Base-by-base conservation (phyloP, 37 sponge, comb jelly and placozoan species). In the Sycon ciliatum region DNA sequence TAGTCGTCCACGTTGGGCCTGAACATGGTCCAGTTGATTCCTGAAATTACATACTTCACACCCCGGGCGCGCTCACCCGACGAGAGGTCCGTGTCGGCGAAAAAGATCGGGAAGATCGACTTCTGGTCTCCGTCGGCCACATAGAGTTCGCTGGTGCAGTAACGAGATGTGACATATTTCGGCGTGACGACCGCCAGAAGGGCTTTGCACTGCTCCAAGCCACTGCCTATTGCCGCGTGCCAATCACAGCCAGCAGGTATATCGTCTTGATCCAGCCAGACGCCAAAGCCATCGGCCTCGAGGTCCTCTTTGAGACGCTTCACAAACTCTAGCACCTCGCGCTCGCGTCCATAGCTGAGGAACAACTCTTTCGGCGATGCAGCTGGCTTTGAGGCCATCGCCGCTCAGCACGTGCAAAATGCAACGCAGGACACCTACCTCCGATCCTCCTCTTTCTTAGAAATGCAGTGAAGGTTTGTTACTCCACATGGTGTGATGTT, bases 21-120 rank as follows among this genome's bases (percentile, higher is more conserved):
- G 28, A 74, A 79, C 87, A 83, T 79, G 38, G 84, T 80, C 87
- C 87, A 87, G 73, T 87, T 87, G 73, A 79, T 72, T 34, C 84
- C 73, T 23, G 65, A 58, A 36, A 87, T 58, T 29, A 83, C 76
- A 38, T 79, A 87, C 69, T 87, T 87, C 40, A 87, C 77, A 2
- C 84, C 84, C 28, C 58, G 56, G 4, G 62, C 69, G 0, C 63
- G 35, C 34, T 87, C 80, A 29, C 30, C 71, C 35, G 40, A 61
- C 3, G 38, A 38, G n/a, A 83, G 79, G 72, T 83, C 79, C 13
- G 79, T 58, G 29, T 86, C 83, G 9, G 78, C 87, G 62, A 37
- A 83, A 66, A 87, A 74, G 34, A 87, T 31, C 27, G 87, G 87
- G 36, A 87, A 87, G 34, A 87, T 79, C 33, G 65, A 52, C 35